Percentiles rank a stretch among this genome's conserved stretches.
Conservation (phyloP, 2,797 vertebrate genomes). For the Melanotaenia parkinsoni region DNA sequence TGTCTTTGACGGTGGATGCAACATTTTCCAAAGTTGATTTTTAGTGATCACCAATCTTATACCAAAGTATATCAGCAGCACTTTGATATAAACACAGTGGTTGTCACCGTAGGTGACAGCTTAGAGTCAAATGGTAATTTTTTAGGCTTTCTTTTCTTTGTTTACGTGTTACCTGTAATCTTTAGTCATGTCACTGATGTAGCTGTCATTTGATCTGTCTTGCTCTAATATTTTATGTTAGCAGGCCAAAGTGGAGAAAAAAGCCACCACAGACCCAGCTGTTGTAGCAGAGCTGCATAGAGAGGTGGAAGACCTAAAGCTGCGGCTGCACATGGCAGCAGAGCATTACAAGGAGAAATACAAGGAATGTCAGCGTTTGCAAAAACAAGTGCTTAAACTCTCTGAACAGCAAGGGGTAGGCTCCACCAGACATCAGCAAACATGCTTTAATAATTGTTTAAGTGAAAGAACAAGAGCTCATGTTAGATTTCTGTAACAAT, state of each 20-base stretch:
- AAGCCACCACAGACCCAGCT: conserved; percentile 65
- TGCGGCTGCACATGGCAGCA: conserved; percentile 97
- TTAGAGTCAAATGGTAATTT: not conserved
- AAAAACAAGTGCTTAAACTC: conserved; percentile 93
- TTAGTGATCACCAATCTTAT: not conserved
- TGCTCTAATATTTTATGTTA: conserved; percentile 17
- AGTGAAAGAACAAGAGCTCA: conserved; percentile 19
- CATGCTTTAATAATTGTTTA: not conserved
- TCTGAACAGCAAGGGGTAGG: conserved; percentile 91
- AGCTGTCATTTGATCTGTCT: conserved; percentile 5
- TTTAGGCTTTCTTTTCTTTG: not conserved
- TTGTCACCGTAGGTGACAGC: not conserved
- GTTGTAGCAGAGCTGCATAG: conserved; percentile 91
- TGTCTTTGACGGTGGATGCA: conserved; percentile 7
- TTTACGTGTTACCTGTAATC: not conserved
- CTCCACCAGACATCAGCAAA: conserved; percentile 31
- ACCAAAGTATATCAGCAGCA: not conserved
- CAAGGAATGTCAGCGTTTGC: conserved; percentile 97
- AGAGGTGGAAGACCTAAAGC: conserved; percentile 97
- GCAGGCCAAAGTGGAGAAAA: conserved; percentile 74
- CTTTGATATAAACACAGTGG: not conserved
- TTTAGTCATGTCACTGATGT: not conserved
- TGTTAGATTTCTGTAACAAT: conserved; percentile 14
- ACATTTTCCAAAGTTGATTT: conserved; percentile 10
- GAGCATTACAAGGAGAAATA: conserved; percentile 99